Base-by-base conservation (phyloP, 2,888 invertebrate genomes). In the Scrobipalpa costella region DNA sequence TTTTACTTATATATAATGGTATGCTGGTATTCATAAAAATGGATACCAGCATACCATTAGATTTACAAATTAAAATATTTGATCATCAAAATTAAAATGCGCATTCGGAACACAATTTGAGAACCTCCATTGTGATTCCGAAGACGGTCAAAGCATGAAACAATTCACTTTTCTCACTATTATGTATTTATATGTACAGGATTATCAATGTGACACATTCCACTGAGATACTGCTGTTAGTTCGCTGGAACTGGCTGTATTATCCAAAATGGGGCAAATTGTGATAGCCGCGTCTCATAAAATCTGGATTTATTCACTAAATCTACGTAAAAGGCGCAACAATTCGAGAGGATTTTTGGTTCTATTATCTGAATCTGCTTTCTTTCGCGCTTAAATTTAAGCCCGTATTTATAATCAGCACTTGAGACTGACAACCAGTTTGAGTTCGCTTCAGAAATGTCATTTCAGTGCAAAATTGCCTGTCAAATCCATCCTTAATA, bases 91-190 rank as follows among this genome's bases (percentile, higher is more conserved):
- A n/a, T n/a, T n/a, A n/a, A n/a, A n/a, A n/a, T n/a, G n/a, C n/a
- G n/a, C n/a, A n/a, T n/a, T n/a, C n/a, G n/a, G n/a, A n/a, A n/a
- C n/a, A n/a, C n/a, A n/a, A n/a, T n/a, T 44, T 3, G 15, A n/a
- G 44, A 44, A 44, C 44, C 44, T 15, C 2, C 15, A 15, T 15
- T 7, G n/a, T 44, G 5, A 5, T 15, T 44, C n/a, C 44, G 0
- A 44, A 44, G 15, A n/a, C 44, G 44, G 44, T 44, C 15, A 81
- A 81, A 81, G 82, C 82, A 81, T 80, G 70, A 79, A 76, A 80
- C 73, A 74, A 75, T 73, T 76, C 73, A 76, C 76, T 75, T 72
- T 70, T 71, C 71, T 13, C 40, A 19, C 55, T 33, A 57, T n/a
- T n/a, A n/a, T n/a, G n/a, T n/a, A n/a, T 57, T 15, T 76, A 77